Evolutionary conservation across 2,888 invertebrate species (phyloP), one percentile per base, ranked within the genome.

Genomic region (Megastigmus dorsalis): DNA sequence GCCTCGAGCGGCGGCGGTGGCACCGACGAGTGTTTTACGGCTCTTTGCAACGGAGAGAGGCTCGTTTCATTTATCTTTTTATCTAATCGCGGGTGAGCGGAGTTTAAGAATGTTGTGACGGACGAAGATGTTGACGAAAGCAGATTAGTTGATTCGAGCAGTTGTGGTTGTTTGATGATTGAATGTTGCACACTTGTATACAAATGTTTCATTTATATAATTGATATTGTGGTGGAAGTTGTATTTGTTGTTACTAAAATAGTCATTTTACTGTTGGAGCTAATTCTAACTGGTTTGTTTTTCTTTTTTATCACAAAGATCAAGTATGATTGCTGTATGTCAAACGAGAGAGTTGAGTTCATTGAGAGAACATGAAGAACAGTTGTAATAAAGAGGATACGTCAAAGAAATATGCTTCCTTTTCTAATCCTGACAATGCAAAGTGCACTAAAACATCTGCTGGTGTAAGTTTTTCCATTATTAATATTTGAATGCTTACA

Each of bases 401-500:
- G 43, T 79, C 81, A 74, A 83, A 82, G 57, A 85, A 83, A 78
- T 84, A 85, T 84, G 83, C 81, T 60, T 84, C 84, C 77, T 84
- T 83, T 73, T 80, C 81, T 15, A 81, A 85, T 75, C 82, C 83
- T 45, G 83, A 86, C 67, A 75, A 81, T 77, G 78, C 77, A 59
- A 81, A 82, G 74, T 78, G 81, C 68, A 81, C 82, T 50, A 82
- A 85, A 75, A 78, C 77, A 54, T 78, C 82, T 68, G 79, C 80
- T 69, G 77, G 78, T 76, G 86, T 86, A 77, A 86, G 85, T 79
- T 71, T 55, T 26, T 15, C 23, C 33, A 33, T 10, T 38, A 10
- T 41, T 26, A 10, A 45, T 33, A 18, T 6, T n/a, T 54, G 20
- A 43, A 23, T 41, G 30, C n/a, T 23, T 9, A 15, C n/a, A 43